Conservation (phyloP, 23 tunicate species). For the Ascidia mentula region DNA sequence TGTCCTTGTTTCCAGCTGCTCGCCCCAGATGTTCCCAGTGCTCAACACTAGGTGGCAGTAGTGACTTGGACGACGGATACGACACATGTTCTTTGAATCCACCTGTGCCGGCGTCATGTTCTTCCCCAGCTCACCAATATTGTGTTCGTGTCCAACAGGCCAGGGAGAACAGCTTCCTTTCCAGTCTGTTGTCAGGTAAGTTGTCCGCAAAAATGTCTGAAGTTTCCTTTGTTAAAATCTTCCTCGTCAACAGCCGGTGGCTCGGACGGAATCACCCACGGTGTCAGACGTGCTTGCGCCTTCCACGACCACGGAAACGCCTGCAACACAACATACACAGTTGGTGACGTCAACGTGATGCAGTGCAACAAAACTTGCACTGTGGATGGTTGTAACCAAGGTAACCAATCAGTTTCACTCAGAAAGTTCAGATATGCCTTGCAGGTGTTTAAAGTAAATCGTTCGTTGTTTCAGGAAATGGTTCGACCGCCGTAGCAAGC, state of each 20-base stretch:
- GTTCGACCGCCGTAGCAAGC: neutral
- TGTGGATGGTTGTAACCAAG: conserved; percentile 48
- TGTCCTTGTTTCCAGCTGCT: neutral
- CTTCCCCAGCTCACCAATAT: conserved; percentile 5
- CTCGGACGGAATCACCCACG: neutral
- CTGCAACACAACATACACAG: neutral
- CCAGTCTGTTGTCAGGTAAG: too few relatives aligned
- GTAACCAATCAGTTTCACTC: neutral
- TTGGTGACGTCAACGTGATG: neutral
- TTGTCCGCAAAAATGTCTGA: neutral
- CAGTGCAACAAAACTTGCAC: conserved; percentile 51
- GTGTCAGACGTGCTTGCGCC: neutral
- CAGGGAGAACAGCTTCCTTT: too few relatives aligned
- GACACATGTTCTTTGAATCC: conserved; percentile 25
- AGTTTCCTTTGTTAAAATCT: neutral
- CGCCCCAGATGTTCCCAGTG: neutral
- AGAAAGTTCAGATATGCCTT: neutral
- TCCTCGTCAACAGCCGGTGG: neutral
- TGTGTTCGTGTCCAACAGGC: too few relatives aligned
- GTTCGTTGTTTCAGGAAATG: neutral
- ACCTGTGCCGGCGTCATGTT: conserved; percentile 1
- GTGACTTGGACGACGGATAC: too few relatives aligned
- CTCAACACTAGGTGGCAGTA: too few relatives aligned
- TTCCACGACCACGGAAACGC: conserved; percentile 17
- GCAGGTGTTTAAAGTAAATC: neutral